These are phyloP conservation scores for Ophonus ardosiacus DNA, from an alignment of 2,888 invertebrate species.

Conservation along the genomic window DNA sequence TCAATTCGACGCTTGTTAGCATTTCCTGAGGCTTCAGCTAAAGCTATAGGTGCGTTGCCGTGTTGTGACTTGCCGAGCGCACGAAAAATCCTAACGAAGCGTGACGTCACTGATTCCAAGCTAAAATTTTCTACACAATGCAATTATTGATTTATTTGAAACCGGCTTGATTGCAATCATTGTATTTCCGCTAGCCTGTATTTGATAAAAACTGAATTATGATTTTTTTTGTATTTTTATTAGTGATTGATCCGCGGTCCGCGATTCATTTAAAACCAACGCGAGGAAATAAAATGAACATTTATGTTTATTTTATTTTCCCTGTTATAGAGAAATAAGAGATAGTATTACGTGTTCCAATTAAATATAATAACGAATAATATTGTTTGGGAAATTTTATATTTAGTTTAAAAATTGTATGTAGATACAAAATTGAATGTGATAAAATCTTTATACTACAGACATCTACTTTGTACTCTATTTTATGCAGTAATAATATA, in stretches of 20 bases:
- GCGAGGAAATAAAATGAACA: not conserved
- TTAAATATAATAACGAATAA: no score
- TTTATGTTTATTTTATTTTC: not conserved
- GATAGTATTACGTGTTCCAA: no score
- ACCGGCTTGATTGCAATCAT: conserved; percentile 33
- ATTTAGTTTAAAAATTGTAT: no score
- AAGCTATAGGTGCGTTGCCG: not conserved
- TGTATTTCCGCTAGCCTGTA: conserved; percentile 4
- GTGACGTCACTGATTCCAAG: conserved; percentile 24
- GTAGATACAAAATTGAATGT: no score
- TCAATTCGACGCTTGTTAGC: not conserved
- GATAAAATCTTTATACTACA: no score
- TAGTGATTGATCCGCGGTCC: not conserved
- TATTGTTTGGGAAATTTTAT: no score
- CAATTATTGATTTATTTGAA: conserved; percentile 37
- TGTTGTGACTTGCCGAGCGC: not conserved
- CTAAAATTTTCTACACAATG: conserved; percentile 29
- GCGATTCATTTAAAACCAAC: not conserved
- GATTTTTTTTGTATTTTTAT: conserved; percentile 2
- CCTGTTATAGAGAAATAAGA: not conserved
- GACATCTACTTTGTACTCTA: no score
- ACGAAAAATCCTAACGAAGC: conserved; percentile 26
- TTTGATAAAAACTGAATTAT: conserved; percentile 26
- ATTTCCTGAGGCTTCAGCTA: not conserved
- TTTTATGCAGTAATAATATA: no score